Base-by-base conservation (phyloP, 2,797 vertebrate genomes). In the Enteromius afrohamiltoni region DNA sequence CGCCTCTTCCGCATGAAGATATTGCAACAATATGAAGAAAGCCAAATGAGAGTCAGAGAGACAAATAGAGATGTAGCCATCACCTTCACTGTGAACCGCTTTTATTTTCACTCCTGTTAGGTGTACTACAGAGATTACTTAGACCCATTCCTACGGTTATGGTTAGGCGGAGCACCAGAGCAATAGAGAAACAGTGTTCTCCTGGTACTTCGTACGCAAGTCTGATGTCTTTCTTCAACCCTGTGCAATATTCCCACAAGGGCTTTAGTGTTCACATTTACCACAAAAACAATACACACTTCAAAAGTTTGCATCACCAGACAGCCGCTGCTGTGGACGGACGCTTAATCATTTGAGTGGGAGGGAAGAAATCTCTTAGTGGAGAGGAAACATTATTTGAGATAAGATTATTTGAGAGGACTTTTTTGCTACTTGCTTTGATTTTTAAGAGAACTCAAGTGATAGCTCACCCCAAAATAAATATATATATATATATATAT, bases 1-100 rank as follows among this genome's bases (percentile, higher is more conserved):
- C 70, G 85, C 79, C 62, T 79, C 86, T 51, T 71, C 84, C 34
- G 26, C 77, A 76, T 83, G 68, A 86, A 87, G 67, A 73, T 85
- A 86, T 85, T 55, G 67, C 65, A 21, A 37, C 49, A 34, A 83
- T 77, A 70, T 64, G 82, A 82, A 53, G 23, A 79, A 84, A 74
- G 53, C 21, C 62, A 79, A 49, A 73, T 17, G 84, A 79, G 21
- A 71, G 77, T 81, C 60, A 40, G 64, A 40, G 80, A 58, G 74
- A 83, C 74, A 76, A 73, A 83, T 76, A 49, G 83, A 84, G 70
- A 85, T 65, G 40, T 76, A 76, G 80, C 62, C 71, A 65, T 87
- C 87, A 88, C 81, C 85, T 88, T 87, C 79, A 75, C 37, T 58
- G 4, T 87, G 83, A 88, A 87, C 83, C 45, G 40, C 83, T 87